Conservation (phyloP, 2,888 invertebrate species). For the Chromoteleia sp. region DNA sequence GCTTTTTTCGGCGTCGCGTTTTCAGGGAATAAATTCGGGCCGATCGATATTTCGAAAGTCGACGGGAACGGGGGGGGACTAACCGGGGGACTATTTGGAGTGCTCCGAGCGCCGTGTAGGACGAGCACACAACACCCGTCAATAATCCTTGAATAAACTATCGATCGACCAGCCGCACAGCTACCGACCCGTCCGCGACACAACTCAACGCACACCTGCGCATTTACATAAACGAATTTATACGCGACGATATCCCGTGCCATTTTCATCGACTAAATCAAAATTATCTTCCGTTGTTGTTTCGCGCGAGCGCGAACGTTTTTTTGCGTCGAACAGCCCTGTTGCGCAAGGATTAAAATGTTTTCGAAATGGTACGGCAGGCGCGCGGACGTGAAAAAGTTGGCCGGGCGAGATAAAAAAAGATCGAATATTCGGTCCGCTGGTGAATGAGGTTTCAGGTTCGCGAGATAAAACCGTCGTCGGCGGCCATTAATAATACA, state of each 20-base stretch:
- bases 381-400: constrained; percentile 32
- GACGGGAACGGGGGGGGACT: constrained; percentile 77
- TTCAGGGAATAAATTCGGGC: constrained; percentile 54
- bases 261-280: constrained; percentile 50
- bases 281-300: constrained; percentile 34
- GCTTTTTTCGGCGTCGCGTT: constrained; percentile 33
- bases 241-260: constrained; percentile 43
- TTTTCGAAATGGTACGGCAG: constrained; percentile 25
- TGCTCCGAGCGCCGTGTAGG: constrained; percentile 76
- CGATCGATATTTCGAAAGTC: constrained; percentile 70
- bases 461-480: constrained; percentile 64
- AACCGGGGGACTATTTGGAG: constrained; percentile 83
- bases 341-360: constrained; percentile 61
- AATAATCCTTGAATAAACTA: constrained; percentile 85
- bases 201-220: constrained; percentile 71
- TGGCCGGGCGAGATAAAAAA: constrained; percentile 32
- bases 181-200: constrained; percentile 79
- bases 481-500: constrained; percentile 67
- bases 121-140: constrained; percentile 82
- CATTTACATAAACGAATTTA: constrained; percentile 64
- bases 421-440: constrained; percentile 50
- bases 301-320: background rate
- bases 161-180: constrained; percentile 81
- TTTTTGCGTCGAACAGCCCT: constrained; percentile 25
- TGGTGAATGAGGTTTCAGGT: constrained; percentile 49